phyloP scores from a whole-genome alignment of 2,888 invertebrate genomes.

The Dasysyrphus tricinctus region DNA sequence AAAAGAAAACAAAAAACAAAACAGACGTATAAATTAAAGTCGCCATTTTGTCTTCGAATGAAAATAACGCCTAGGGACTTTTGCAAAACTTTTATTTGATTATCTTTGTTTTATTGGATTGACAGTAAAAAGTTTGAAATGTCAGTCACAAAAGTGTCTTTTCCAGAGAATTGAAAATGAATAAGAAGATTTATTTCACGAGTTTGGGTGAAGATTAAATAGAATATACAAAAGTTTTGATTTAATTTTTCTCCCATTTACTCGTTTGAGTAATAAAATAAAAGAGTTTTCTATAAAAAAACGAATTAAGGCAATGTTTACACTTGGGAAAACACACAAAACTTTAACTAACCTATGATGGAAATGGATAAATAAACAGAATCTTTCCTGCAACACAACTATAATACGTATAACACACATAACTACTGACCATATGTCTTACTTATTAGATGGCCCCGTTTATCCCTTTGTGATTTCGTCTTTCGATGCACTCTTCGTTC shows the following conservation, averaged over 20 bases:
- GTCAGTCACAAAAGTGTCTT: not conserved
- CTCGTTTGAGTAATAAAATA: not conserved
- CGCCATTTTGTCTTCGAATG: constrained; percentile 40
- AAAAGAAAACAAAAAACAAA: not conserved
- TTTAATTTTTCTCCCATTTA: not conserved
- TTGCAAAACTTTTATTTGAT: constrained; percentile 30
- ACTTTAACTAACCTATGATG: not conserved
- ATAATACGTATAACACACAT: not conserved
- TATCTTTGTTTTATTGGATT: constrained; percentile 25
- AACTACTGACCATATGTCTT: constrained; percentile 77
- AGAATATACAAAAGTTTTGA: not conserved
- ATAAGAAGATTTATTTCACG: not conserved
- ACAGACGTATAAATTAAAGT: not conserved
- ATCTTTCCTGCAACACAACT: not conserved
- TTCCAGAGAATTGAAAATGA: not conserved
- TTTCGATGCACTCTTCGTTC: constrained; percentile 83
- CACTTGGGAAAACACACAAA: not conserved
- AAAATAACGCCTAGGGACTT: constrained; percentile 11
- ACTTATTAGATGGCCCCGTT: constrained; percentile 82
- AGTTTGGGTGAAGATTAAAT: not conserved
- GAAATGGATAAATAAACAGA: not conserved
- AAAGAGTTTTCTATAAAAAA: not conserved
- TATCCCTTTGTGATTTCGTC: constrained; percentile 83
- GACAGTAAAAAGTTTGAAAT: constrained; percentile 32
- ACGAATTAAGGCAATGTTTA: not conserved